Evolutionary conservation across 2,888 invertebrate species (phyloP).

Genomic region (Sinhomidia bicolor): DNA sequence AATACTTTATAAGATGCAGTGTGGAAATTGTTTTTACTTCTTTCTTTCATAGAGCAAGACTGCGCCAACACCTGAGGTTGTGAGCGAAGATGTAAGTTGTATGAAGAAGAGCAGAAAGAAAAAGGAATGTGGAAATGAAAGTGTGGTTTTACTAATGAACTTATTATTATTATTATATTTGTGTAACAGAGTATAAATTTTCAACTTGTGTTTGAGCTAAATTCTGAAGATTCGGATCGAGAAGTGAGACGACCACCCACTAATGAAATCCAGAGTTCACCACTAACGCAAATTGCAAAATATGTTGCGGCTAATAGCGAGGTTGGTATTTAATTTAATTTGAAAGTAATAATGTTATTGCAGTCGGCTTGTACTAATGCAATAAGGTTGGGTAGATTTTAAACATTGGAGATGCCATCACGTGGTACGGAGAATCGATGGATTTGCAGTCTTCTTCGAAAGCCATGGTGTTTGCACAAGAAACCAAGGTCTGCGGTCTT

Average conservation of each 20-base stretch:
- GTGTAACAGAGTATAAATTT: slow-evolving; percentile 85
- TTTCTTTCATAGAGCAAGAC: slow-evolving; percentile 84
- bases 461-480: slow-evolving; percentile 60
- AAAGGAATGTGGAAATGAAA: too few relatives aligned
- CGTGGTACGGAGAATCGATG: slow-evolving; percentile 88
- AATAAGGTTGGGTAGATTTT: slow-evolving; percentile 87
- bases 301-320: slow-evolving; percentile 93
- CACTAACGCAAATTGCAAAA: slow-evolving; percentile 90
- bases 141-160: too few relatives aligned
- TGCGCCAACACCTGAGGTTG: slow-evolving; percentile 86
- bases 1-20: too few relatives aligned
- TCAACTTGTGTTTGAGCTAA: slow-evolving; percentile 92
- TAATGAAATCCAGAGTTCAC: slow-evolving; percentile 86
- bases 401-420: slow-evolving; percentile 93
- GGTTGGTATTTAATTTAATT: slow-evolving; percentile 81
- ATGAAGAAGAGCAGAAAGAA: not conserved
- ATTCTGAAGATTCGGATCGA: slow-evolving; percentile 87
- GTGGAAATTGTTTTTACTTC: slow-evolving; percentile 49
- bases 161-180: not conserved
- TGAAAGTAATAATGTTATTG: too few relatives aligned
- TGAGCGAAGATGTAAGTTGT: slow-evolving; percentile 78
- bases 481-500: slow-evolving; percentile 68
- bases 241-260: slow-evolving; percentile 86
- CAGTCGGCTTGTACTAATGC: too few relatives aligned
- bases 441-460: slow-evolving; percentile 80